Base-by-base conservation (phyloP, 2,113 vertebrate species). In the Misgurnus anguillicaudatus region DNA sequence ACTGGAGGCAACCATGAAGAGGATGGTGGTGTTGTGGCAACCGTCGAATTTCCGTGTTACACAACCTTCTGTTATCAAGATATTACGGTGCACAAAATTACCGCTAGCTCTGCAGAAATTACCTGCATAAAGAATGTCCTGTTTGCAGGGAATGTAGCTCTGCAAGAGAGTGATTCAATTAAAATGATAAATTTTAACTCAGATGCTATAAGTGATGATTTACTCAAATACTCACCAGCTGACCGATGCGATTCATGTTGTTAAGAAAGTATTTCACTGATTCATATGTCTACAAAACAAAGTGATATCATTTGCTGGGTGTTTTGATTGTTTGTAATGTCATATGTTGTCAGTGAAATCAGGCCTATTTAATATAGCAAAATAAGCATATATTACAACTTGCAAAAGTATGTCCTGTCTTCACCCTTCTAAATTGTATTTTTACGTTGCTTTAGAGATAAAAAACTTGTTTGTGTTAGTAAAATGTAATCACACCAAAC, bases 261-360 rank as follows among this genome's bases (percentile, higher is more conserved):
- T 73, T 51, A 53, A 58, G 39, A 51, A 19, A 58, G 24, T 73
- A 73, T 24, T 73, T 72, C 10, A 72, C 51, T 58, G 69, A 57
- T 16, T 72, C 69, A 39, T 16, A 19, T n/a, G n/a, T 31, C 70
- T 58, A 14, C 42, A 69, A 13, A n/a, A 55, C 6, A 17, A 74
- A 38, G 55, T 13, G 5, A 21, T 41, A 7, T 45, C 4, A 45
- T 45, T 2, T 5, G 42, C 3, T 45, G 42, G 9, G 8, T 42
- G 4, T 42, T 42, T 42, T 42, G 4, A 5, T 42, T 42, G 4
- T 42, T 42, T 42, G 41, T 8, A 42, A 45, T n/a, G n/a, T n/a
- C 10, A 9, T n/a, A 9, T 45, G 42, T 5, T 10, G 7, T 45
- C 10, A 7, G 42, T 7, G 10, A 45, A 9, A 45, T 9, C 24